A percentile compares a stretch with the other conserved stretches of the same genome.
Evolutionary conservation across 2,888 invertebrate species (phyloP).

Genomic region (Hermodice carunculata): DNA sequence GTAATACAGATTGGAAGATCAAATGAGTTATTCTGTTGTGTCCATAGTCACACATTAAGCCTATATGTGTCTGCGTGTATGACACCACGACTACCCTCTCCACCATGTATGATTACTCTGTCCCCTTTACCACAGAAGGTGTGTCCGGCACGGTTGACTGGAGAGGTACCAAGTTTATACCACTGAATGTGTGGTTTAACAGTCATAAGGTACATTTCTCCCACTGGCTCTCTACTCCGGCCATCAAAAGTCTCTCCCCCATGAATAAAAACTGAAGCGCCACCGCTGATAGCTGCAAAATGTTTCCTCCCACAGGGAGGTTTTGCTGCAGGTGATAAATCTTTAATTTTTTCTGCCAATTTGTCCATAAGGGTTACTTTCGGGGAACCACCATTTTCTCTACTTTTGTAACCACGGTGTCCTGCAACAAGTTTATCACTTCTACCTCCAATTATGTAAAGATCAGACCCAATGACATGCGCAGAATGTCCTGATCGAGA

Average conservation of each 20-base stretch:
- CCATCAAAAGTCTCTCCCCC: constrained; percentile 70
- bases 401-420: constrained; percentile 35
- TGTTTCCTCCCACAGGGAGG: constrained; percentile 63
- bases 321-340: constrained; percentile 50
- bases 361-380: background rate
- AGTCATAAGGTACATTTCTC: constrained; percentile 58
- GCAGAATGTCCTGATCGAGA: constrained; percentile 68
- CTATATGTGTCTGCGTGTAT: constrained; percentile 3
- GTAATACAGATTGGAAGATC: no score
- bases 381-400: background rate
- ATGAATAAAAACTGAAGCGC: constrained; percentile 54
- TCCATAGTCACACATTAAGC: no score
- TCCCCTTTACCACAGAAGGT: constrained; percentile 50
- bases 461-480: constrained; percentile 47
- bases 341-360: constrained; percentile 1
- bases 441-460: constrained; percentile 64
- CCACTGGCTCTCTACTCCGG: constrained; percentile 58
- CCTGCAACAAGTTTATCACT: constrained; percentile 59
- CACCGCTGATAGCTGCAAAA: constrained; percentile 56
- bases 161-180: constrained; percentile 50
- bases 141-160: constrained; percentile 59
- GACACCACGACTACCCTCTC: constrained; percentile 48
- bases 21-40: no score
- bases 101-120: constrained; percentile 62
- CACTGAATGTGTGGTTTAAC: constrained; percentile 46